Evolutionary conservation across 1,140 invertebrate species (phyloP), one percentile per base, ranked within the genome.

Genomic region (Euura saliciscinereae): DNA sequence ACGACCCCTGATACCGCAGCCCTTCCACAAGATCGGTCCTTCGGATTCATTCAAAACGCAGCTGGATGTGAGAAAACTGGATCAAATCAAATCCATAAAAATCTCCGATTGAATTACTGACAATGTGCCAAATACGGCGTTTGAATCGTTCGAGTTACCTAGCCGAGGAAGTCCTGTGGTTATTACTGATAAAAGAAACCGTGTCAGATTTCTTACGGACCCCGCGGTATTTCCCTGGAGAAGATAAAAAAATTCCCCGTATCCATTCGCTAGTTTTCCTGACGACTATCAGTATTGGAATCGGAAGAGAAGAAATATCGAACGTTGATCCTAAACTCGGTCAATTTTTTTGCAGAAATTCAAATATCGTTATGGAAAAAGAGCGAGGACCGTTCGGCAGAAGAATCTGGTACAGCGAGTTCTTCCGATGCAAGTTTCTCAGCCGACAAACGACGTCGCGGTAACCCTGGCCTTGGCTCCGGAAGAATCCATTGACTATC

Each of bases 351-450:
- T 73, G 28, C 71, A 87, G 86, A 88, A 87, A 78, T 87, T 85
- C 67, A 88, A 83, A 71, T 82, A 79, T 1, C 82, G 85, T 8
- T 90, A 89, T 78, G 85, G 84, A 68, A 89, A 89, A 81, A 79
- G 88, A 75, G 86, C 89, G 71, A 82, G 90, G 80, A 79, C 81
- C 74, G 75, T 87, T 45, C 84, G 88, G 45, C 85, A 85, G 44
- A 89, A 90, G 76, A 89, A 87, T 79, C 86, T 91, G 3, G 88
- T 91, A 45, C 90, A 91, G 82, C 82, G 90, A 70, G 87, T 89
- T 81, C 77, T 90, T 28, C 90, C 91, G 4, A 74, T 90, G 42
- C 79, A 59, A n/a, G 13, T 59, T 11, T 59, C 51, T 11, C 10
- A 59, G 51, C 51, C 51, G 10, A 8, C 51, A 8, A n/a, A 59